Evolutionary conservation across 1,140 invertebrate genomes (phyloP), one percentile per base, ranked within the genome.

Genomic region (Macrostomum lignano): DNA sequence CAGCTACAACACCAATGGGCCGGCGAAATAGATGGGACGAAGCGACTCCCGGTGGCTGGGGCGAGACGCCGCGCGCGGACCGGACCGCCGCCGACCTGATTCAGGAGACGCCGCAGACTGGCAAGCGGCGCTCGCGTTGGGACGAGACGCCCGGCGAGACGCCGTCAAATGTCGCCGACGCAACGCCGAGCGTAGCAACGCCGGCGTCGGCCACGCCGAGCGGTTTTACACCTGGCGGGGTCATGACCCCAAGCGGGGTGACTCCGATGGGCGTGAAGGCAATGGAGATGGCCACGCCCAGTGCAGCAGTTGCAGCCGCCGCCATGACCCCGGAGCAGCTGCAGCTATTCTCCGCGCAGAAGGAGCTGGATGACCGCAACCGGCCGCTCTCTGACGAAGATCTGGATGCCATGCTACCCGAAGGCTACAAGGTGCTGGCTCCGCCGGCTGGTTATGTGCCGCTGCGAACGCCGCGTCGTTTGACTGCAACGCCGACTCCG

Each of bases 251-350:
- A 3, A 42, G 41, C 14, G 51, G 47, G 7, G 64, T 70, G 2
- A 98, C 88, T 2, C 91, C 91, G 0, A 73, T 82, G 14, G 91
- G 91, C 25, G 63, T 72, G 1, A 88, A 88, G 54, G 88, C 91
- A 1, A 93, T 94, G 79, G 79, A 68, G 0, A 72, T 98, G 70
- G 77, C 78, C 0, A 98, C 91, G 1, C 91, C 91, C 6, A n/a
- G n/a, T n/a, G n/a, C n/a, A n/a, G 24, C 9, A 21, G 34, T 14
- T 37, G 6, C 14, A 31, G 24, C 10, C 28, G 72, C 84, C 40
- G 74, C 78, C 1, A 96, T 96, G 86, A 98, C 91, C 0, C 88
- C 91, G 0, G 91, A 96, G 58, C 86, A 96, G 55, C 58, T 96
- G 38, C 86, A 94, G 52, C 81, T 82, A 0, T 93, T 82, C 53